A percentile compares a stretch with the other conserved stretches of the same genome.
Conservation (phyloP, 1,140 invertebrate species). For the Battus philenor region DNA sequence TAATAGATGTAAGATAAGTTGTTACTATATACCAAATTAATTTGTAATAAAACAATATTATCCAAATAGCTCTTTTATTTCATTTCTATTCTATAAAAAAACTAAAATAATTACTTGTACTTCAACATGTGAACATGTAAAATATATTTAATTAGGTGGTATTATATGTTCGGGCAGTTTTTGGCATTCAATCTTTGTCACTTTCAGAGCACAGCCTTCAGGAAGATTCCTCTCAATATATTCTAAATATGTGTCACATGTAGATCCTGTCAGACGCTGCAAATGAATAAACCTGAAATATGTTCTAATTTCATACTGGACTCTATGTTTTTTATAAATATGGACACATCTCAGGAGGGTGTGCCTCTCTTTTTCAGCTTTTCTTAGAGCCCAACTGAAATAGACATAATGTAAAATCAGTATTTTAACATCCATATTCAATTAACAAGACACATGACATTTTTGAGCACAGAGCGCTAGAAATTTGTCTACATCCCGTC, state of each 20-base stretch:
- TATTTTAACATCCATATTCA: too few relatives aligned
- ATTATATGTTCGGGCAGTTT: conserved; percentile 75
- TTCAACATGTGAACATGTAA: not conserved
- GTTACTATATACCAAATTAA: too few relatives aligned
- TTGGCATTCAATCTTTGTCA: conserved; percentile 87
- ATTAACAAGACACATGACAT: too few relatives aligned
- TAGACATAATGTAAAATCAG: too few relatives aligned
- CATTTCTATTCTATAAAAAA: not conserved
- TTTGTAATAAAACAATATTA: too few relatives aligned
- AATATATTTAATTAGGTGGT: conserved; percentile 44
- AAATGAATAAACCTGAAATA: conserved; percentile 92
- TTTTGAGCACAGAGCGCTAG: too few relatives aligned
- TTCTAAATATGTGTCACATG: conserved; percentile 96
- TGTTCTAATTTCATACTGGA: conserved; percentile 97
- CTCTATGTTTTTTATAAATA: conserved; percentile 95
- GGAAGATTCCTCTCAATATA: conserved; percentile 98
- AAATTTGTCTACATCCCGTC: too few relatives aligned
- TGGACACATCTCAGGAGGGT: conserved; percentile 92
- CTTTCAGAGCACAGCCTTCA: conserved; percentile 97
- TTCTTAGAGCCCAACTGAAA: conserved; percentile 83
- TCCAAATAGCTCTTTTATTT: too few relatives aligned
- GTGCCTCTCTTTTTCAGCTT: conserved; percentile 84
- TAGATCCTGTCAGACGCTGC: conserved; percentile 92
- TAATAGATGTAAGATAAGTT: too few relatives aligned
- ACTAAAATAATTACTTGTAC: not conserved